Conservation (phyloP, 2,113 vertebrate genomes). For the Helogale parvula region DNA sequence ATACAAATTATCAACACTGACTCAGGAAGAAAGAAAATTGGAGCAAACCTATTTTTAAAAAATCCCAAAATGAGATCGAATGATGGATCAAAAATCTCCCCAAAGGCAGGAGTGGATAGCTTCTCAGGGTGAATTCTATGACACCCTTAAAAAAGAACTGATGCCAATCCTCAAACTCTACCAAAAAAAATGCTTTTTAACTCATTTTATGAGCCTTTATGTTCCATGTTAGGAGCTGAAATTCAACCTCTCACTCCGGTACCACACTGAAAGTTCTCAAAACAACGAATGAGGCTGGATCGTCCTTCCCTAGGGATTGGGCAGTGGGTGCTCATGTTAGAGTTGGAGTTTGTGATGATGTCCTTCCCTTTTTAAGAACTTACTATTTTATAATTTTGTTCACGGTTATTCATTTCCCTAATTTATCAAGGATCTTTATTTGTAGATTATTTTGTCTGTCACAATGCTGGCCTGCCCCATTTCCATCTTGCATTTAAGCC, state of each 20-base stretch:
- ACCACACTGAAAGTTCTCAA: background rate
- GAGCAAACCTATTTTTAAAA: background rate
- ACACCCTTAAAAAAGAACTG: background rate
- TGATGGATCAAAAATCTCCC: background rate
- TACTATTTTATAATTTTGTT: slow-evolving; percentile 2
- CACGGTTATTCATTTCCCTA: background rate
- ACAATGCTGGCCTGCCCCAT: background rate
- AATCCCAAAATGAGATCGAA: background rate
- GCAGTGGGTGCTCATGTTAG: background rate
- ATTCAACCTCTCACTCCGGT: background rate
- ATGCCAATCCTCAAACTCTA: background rate
- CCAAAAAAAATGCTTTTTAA: background rate
- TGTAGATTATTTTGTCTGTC: background rate
- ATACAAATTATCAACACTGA: background rate
- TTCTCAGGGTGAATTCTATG: background rate
- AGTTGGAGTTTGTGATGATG: background rate
- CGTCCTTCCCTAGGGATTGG: background rate
- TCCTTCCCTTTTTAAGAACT: background rate
- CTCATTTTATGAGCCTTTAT: background rate
- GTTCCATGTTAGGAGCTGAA: background rate
- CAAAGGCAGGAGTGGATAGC: background rate
- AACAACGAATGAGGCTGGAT: background rate
- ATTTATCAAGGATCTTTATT: background rate
- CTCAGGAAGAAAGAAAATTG: background rate
- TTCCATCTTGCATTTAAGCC: background rate